Evolutionary conservation across 2,888 invertebrate genomes (phyloP).

Genomic region (Drosophila ezoana): DNA sequence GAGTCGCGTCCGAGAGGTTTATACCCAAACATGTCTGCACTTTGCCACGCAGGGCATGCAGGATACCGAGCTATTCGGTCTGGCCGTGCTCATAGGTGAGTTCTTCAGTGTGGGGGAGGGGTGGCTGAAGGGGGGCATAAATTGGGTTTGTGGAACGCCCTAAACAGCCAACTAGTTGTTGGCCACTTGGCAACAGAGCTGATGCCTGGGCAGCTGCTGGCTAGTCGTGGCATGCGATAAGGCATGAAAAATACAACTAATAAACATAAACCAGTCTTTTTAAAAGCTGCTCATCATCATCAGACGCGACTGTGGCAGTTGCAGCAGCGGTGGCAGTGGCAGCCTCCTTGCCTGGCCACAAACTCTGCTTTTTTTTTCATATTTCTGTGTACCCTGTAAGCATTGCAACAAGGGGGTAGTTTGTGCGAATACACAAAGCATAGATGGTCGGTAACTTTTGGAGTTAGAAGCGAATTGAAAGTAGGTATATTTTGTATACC

Average conservation of each 20-base stretch:
- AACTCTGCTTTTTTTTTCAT: conserved; percentile 3
- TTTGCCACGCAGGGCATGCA: conserved; percentile 92
- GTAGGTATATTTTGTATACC: too few relatives aligned
- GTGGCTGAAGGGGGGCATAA: conserved; percentile 12
- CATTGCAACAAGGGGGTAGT: neutral
- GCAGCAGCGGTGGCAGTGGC: conserved; percentile 22
- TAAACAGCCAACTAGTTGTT: conserved; percentile 13
- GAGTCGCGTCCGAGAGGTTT: conserved; percentile 92
- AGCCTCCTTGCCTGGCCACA: conserved; percentile 32
- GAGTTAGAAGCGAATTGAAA: too few relatives aligned
- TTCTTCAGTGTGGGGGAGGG: conserved; percentile 66
- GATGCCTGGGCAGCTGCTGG: conserved; percentile 11
- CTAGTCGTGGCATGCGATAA: conserved; percentile 58
- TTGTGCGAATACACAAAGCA: too few relatives aligned
- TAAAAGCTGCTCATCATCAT: conserved; percentile 80
- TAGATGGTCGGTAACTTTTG: neutral
- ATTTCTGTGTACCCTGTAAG: neutral
- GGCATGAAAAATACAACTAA: conserved; percentile 78
- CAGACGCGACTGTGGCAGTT: conserved; percentile 36
- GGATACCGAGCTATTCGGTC: conserved; percentile 93
- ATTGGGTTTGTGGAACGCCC: conserved; percentile 47
- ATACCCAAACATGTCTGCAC: conserved; percentile 92
- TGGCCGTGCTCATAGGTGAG: conserved; percentile 92
- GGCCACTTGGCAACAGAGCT: conserved; percentile 40
- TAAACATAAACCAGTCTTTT: conserved; percentile 80